phyloP scores from a whole-genome alignment of 2,797 vertebrate species.

The Sebastes iracundus region DNA sequence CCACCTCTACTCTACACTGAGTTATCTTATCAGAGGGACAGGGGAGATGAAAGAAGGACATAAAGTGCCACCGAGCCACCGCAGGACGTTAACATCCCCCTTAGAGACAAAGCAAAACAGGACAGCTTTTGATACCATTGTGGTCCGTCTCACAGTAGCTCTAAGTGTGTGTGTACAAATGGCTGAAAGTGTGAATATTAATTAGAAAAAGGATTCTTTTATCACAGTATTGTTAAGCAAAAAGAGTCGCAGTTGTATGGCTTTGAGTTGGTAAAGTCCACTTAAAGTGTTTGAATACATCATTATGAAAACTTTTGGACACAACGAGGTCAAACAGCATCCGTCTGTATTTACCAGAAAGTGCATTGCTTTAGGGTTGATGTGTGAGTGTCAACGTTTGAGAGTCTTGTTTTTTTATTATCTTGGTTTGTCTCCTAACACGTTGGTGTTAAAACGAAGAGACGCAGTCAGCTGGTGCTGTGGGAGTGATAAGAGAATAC shows the following conservation, averaged over 20 bases:
- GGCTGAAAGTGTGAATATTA: not conserved
- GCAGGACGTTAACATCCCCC: slow-evolving; percentile 68
- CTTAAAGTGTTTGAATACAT: not conserved
- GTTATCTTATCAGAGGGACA: slow-evolving; percentile 80
- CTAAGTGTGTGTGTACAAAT: not conserved
- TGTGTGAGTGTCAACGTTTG: slow-evolving; percentile 42
- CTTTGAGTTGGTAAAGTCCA: not conserved
- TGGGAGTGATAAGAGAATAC: slow-evolving; percentile 77
- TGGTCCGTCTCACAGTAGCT: slow-evolving; percentile 41
- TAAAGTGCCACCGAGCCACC: slow-evolving; percentile 68
- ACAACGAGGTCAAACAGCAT: slow-evolving; percentile 19
- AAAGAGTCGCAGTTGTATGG: not conserved
- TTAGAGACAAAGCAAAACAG: slow-evolving; percentile 66
- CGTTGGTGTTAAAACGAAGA: slow-evolving; percentile 69
- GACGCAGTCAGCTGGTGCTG: slow-evolving; percentile 68
- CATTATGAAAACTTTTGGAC: slow-evolving; percentile 7
- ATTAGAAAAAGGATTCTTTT: not conserved
- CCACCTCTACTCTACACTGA: slow-evolving; percentile 47
- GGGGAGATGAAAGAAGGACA: slow-evolving; percentile 79
- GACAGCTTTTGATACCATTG: slow-evolving; percentile 55
- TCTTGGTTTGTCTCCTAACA: slow-evolving; percentile 67
- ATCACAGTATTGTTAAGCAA: not conserved
- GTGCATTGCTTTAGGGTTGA: not conserved
- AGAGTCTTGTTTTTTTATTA: slow-evolving; percentile 67
- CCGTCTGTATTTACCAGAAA: slow-evolving; percentile 6